A percentile compares a stretch with the other conserved stretches of the same genome.
Conservation (phyloP, 2,797 vertebrate species). For the Pristis pectinata region DNA sequence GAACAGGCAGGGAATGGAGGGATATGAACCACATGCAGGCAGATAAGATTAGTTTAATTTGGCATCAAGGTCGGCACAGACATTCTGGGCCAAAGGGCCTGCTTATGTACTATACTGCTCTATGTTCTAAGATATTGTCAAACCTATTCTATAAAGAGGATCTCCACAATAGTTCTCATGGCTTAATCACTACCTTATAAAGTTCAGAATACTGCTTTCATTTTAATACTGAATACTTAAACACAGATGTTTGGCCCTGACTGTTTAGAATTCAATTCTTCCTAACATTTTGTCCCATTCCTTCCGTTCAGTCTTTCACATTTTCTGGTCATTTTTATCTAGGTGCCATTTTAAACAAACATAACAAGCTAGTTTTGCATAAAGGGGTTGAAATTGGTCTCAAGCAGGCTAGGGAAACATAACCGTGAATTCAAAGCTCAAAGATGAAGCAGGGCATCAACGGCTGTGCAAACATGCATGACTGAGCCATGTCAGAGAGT, state of each 20-base stretch:
- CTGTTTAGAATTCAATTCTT: neutral
- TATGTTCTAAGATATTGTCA: no score
- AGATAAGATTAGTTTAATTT: no score
- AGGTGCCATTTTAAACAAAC: neutral
- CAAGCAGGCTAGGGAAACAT: neutral
- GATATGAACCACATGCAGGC: no score
- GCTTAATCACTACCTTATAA: no score
- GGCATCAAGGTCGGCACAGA: no score
- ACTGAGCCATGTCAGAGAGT: neutral
- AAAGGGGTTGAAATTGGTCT: neutral
- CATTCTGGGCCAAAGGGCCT: no score
- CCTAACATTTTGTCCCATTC: no score
- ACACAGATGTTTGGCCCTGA: neutral
- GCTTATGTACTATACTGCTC: no score
- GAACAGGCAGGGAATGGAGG: no score
- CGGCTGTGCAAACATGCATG: neutral
- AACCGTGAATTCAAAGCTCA: neutral
- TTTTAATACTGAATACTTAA: neutral
- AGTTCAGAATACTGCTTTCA: neutral
- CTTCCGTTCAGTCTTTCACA: neutral
- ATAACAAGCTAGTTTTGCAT: neutral
- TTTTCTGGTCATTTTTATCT: neutral
- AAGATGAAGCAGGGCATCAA: neutral
- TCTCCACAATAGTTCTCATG: no score
- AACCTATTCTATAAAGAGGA: no score